phyloP scores from a whole-genome alignment of 2,797 vertebrate genomes.

The Gastrophryne carolinensis region DNA sequence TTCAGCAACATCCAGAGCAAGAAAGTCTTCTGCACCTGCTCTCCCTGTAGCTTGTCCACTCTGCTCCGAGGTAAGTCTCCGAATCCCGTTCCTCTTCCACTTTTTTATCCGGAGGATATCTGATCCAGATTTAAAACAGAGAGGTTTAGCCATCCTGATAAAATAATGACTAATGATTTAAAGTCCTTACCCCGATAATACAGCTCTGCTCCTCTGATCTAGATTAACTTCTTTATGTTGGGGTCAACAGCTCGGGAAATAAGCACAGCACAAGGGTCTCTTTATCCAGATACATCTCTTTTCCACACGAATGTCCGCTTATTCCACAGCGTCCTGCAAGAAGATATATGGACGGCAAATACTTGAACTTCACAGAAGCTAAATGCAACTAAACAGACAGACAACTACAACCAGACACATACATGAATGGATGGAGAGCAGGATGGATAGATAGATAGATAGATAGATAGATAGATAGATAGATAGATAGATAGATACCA shows the following conservation, averaged over 20 bases:
- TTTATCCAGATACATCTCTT: slow-evolving; percentile 30
- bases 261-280: slow-evolving; percentile 38
- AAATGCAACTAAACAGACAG: background rate
- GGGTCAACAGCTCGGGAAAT: slow-evolving; percentile 28
- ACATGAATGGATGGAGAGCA: background rate
- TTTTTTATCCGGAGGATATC: slow-evolving; percentile 45
- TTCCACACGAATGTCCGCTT: background rate
- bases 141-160: slow-evolving; percentile 57
- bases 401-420: background rate
- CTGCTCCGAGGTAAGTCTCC: slow-evolving; percentile 30
- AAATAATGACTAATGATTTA: slow-evolving; percentile 62
- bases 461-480: background rate
- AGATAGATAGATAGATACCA: background rate
- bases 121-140: slow-evolving; percentile 58
- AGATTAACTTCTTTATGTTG: slow-evolving; percentile 52
- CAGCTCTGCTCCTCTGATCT: slow-evolving; percentile 51
- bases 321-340: background rate
- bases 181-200: slow-evolving; percentile 57
- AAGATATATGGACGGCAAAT: background rate
- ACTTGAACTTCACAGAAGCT: background rate
- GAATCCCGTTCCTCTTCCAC: slow-evolving; percentile 36
- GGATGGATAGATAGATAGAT: background rate
- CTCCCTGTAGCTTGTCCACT: background rate
- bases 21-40: slow-evolving; percentile 2
- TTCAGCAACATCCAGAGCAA: background rate